These are phyloP conservation scores for Porites australiensis DNA, from an alignment of 64 coral and sea anemone species.

Conservation along the genomic window DNA sequence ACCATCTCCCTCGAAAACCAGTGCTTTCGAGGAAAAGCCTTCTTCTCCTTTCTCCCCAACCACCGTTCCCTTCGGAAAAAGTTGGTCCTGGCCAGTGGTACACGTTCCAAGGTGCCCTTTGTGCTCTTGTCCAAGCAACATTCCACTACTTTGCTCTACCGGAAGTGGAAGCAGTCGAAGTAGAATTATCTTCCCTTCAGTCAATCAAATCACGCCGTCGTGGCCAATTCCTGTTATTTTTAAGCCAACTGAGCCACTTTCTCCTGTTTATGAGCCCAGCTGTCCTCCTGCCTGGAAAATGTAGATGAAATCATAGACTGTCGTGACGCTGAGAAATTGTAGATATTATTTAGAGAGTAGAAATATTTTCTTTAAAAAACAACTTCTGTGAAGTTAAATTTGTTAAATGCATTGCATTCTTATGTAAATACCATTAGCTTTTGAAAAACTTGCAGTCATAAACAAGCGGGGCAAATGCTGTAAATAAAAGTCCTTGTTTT, in stretches of 20 bases:
- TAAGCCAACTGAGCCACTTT: not conserved
- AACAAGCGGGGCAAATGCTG: not conserved
- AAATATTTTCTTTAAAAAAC: not conserved
- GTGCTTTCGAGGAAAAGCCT: not conserved
- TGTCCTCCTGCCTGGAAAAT: not conserved
- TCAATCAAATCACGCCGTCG: not conserved
- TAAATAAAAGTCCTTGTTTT: too few species aligned
- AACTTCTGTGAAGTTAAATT: not conserved
- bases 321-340: too few species aligned
- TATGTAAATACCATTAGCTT: not conserved
- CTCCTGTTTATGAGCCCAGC: not conserved
- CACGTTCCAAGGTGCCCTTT: not conserved
- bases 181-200: slow-evolving; percentile 8
- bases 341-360: too few species aligned
- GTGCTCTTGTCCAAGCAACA: not conserved
- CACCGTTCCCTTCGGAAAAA: not conserved
- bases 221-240: not conserved
- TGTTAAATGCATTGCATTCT: slow-evolving; percentile 2
- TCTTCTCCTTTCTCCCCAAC: not conserved
- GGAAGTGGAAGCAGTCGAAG: not conserved
- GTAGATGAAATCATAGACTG: too few species aligned
- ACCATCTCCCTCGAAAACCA: not conserved
- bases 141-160: not conserved
- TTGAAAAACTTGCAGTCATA: not conserved
- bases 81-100: slow-evolving; percentile 16